These are phyloP conservation scores for Vidua macroura DNA, from an alignment of 2,113 vertebrate genomes.

Conservation along the genomic window DNA sequence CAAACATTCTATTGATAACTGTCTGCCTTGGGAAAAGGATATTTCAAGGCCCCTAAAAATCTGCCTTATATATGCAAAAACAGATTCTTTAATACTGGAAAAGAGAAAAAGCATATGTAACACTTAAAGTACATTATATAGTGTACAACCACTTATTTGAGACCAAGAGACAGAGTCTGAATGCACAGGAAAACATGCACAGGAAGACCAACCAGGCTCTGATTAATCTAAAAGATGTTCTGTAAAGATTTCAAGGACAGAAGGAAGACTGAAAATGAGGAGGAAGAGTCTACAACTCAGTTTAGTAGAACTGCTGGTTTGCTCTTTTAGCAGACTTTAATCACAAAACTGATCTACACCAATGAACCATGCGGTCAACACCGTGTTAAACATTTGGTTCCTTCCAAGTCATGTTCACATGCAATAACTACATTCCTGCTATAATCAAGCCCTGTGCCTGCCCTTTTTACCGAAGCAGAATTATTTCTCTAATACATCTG, in stretches of 20 bases:
- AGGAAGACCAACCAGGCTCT: not conserved
- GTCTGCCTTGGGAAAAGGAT: not conserved
- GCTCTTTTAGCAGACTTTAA: not conserved
- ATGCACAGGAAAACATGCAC: not conserved
- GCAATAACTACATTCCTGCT: not conserved
- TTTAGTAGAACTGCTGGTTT: not conserved
- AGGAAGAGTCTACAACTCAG: not conserved
- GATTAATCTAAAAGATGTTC: constrained; percentile 21
- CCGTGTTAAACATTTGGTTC: not conserved
- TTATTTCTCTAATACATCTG: not conserved
- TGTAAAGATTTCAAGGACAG: not conserved
- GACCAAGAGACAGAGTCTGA: not conserved
- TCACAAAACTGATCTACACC: not conserved
- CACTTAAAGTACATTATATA: not conserved
- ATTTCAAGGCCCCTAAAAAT: not conserved
- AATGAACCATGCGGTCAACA: not conserved
- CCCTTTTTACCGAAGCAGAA: not conserved
- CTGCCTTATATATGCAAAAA: not conserved
- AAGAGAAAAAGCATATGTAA: not conserved
- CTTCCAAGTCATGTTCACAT: not conserved
- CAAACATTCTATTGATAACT: not conserved
- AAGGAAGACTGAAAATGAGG: not conserved
- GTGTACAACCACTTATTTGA: not conserved
- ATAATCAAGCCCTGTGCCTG: not conserved
- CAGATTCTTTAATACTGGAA: not conserved